Base-by-base conservation (phyloP, 2,888 invertebrate species). In the Scaeva pyrastri region DNA sequence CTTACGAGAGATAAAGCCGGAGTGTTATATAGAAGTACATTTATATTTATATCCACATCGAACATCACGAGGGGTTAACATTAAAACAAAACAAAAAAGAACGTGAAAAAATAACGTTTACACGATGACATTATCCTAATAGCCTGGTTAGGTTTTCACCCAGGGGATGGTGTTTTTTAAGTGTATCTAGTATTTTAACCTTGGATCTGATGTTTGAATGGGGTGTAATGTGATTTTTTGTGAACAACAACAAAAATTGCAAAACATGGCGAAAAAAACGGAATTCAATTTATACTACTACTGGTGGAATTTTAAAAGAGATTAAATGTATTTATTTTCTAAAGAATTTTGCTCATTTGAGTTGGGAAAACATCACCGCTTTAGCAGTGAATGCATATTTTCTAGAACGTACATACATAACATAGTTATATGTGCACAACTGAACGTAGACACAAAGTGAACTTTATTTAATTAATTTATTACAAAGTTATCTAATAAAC, bases 1-100 rank as follows among this genome's bases (percentile, higher is more conserved):
- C 78, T 78, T 83, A 83, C 68, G 78, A 60, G 55, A 73, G 68
- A 83, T 78, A 83, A 83, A 58, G 62, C 68, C 23, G 41, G 52
- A 74, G 55, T 83, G 55, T 68, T 60, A n/a, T 60, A 58, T 52
- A 58, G 23, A 68, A 45, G 64, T 31, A 73, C 1, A 21, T 26
- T n/a, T 26, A n/a, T 55, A 36, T 41, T 31, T 31, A 31, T 31
- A 31, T 31, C 5, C 31, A 31, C 31, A 39, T 41, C 31, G 68
- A 83, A 73, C 78, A 83, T 31, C 31, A 31, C 31, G 31, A 31
- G 62, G 71, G 73, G 62, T 74, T 68, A 31, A 39, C 66, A 66
- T 48, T 16, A 50, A 68, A 60, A 66, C 39, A n/a, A 26, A 64
- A 16, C 23, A 62, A n/a, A 64, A 62, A 16, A 45, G 4, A 39